Conservation (phyloP, 37 sponge, comb jelly and placozoan genomes). For the Bolinopsis microptera region DNA sequence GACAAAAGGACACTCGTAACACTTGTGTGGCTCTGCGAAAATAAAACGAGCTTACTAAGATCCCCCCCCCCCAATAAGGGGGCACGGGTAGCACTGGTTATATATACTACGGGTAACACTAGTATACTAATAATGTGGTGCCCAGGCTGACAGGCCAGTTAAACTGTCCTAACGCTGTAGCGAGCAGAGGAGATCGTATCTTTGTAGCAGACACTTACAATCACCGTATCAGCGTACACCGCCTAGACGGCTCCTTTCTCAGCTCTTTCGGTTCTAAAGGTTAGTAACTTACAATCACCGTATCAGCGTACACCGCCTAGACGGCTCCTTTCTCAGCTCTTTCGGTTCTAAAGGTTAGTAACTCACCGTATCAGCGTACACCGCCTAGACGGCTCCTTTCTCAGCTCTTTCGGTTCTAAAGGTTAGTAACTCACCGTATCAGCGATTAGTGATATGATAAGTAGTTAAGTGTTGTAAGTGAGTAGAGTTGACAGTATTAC, state of each 20-base stretch:
- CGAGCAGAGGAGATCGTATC: slow-evolving; percentile 7
- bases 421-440: no score
- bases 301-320: slow-evolving; percentile 20
- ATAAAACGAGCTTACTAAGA: no score
- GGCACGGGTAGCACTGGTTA: no score
- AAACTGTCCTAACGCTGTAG: slow-evolving; percentile 58
- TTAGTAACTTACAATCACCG: slow-evolving; percentile 43
- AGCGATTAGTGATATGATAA: no score
- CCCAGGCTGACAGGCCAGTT: background rate
- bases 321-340: background rate
- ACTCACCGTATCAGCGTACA: slow-evolving; percentile 42
- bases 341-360: slow-evolving; percentile 30
- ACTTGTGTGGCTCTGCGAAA: no score
- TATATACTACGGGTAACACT: no score
- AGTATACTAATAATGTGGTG: no score
- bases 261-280: slow-evolving; percentile 23
- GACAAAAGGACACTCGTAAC: no score
- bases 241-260: background rate
- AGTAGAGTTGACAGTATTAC: no score
- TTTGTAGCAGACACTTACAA: slow-evolving; percentile 55
- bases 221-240: slow-evolving; percentile 40
- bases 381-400: background rate
- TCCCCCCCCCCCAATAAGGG: no score
- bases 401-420: slow-evolving; percentile 14
- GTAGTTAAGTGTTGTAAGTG: no score